Evolutionary conservation across 2,888 invertebrate genomes (phyloP), one percentile per base, ranked within the genome.

Genomic region (Sphaeridia pumilis): DNA sequence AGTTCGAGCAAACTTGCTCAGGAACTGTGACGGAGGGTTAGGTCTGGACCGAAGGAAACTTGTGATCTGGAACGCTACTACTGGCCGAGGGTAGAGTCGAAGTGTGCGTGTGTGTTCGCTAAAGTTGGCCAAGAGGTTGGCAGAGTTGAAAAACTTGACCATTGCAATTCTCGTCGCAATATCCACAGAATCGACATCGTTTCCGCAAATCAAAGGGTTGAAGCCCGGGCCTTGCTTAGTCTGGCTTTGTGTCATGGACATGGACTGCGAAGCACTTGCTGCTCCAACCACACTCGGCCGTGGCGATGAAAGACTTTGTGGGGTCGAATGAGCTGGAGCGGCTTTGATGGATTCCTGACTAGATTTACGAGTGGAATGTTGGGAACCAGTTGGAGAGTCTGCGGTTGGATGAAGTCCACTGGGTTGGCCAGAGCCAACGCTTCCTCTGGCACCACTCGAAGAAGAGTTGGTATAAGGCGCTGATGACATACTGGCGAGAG

Each of bases 101-200:
- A 99, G 73, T 0, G 95, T 99, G 54, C 98, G 78, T 1, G 97
- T 97, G 72, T 99, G 97, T 68, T 99, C 98, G 64, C 88, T 85
- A 69, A 99, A 97, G 71, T 99, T 95, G 0, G 93, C 95, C 65
- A 99, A 73, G 10, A 94, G 81, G 69, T 97, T 98, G 68, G 93
- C 85, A 0, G 97, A 95, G 72, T 97, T 95, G 77, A 97, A 97
- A 73, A 98, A 98, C 10, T 92, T 82, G 25, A 92, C 93, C 93
- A 95, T 94, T 14, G 95, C 97, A 43, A 99, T 93, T 57, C 98
- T 75, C 0, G 94, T 95, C 7, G 98, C 97, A 21, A 99, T 84
- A 71, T 99, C 98, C 0, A 98, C 97, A 0, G 94, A 93, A 71
- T 99, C 98, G 0, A 95, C 89, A 70, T 98, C 92, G 67, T 83